Conservation (phyloP, 2,113 vertebrate species). For the Nannobrachium achirus region DNA sequence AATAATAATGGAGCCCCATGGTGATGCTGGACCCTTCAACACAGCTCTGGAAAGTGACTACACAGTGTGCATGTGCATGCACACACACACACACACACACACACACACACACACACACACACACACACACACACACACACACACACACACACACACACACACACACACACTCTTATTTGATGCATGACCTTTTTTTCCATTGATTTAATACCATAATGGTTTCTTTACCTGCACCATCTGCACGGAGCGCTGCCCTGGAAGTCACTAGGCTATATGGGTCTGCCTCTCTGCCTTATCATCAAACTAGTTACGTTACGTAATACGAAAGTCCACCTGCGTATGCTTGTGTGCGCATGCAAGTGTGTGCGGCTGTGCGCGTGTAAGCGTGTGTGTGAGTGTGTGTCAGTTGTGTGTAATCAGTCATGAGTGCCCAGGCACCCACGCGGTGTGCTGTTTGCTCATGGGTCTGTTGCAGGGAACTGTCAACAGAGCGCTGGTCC, state of each 20-base stretch:
- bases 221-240: conserved; percentile 22
- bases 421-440: conserved; percentile 47
- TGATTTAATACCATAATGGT: conserved; percentile 55
- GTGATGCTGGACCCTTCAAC: conserved; percentile 60
- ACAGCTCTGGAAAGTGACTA: not conserved
- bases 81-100: conserved; percentile 5
- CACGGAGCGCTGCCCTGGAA: not conserved
- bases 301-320: conserved; percentile 55
- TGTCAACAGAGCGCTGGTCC: conserved; percentile 67
- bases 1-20: conserved; percentile 65
- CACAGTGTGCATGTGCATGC: not conserved
- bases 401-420: conserved; percentile 44
- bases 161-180: conserved; percentile 20
- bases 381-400: conserved; percentile 3
- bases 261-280: conserved; percentile 19
- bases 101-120: conserved; percentile 18
- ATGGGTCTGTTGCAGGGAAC: conserved; percentile 64
- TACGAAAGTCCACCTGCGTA: conserved; percentile 37
- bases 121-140: conserved; percentile 23
- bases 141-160: not conserved
- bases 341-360: conserved; percentile 5
- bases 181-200: conserved; percentile 40
- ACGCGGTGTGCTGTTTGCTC: conserved; percentile 63
- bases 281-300: conserved; percentile 49
- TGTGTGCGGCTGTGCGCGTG: not conserved